A percentile compares a stretch with the other conserved stretches of the same genome.
These are phyloP conservation scores for Bombus vancouverensis DNA, from an alignment of 1,140 invertebrate species.

Conservation along the genomic window DNA sequence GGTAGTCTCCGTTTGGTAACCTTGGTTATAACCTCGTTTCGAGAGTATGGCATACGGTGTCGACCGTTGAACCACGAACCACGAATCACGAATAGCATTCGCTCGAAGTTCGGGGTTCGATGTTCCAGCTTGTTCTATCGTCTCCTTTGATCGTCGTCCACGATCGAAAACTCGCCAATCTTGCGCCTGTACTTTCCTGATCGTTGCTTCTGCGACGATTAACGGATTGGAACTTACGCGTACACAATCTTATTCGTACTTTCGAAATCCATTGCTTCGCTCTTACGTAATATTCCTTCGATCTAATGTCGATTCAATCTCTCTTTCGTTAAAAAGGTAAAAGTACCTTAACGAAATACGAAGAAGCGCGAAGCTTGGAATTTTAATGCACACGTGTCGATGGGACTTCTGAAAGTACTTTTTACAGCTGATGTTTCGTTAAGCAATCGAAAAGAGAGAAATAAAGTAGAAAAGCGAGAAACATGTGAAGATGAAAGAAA, in stretches of 20 bases:
- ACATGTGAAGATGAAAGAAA: neutral
- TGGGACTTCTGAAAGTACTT: neutral
- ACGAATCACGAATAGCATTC: slow-evolving; percentile 21
- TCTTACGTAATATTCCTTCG: slow-evolving; percentile 16
- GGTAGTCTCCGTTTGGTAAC: slow-evolving; percentile 75
- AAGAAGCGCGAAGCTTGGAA: slow-evolving; percentile 64
- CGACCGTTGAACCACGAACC: slow-evolving; percentile 38
- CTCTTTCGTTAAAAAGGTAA: slow-evolving; percentile 7
- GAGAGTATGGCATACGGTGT: slow-evolving; percentile 51
- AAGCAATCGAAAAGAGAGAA: neutral
- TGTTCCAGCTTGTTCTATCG: neutral
- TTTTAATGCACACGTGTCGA: slow-evolving; percentile 67
- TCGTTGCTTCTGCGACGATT: neutral
- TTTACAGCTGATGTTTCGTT: slow-evolving; percentile 10
- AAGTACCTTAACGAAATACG: slow-evolving; percentile 55
- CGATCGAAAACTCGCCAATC: neutral
- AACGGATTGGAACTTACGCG: neutral
- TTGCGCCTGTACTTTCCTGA: too few species aligned
- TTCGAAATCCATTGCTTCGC: slow-evolving; percentile 30
- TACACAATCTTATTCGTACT: slow-evolving; percentile 3
- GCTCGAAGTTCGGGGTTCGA: neutral
- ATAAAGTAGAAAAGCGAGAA: slow-evolving; percentile 3
- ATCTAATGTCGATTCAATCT: slow-evolving; percentile 1
- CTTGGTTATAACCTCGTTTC: slow-evolving; percentile 76
- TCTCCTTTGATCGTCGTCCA: neutral